Evolutionary conservation across 2,797 vertebrate species (phyloP), one percentile per base, ranked within the genome.

Genomic region (Eidolon dupreanum): DNA sequence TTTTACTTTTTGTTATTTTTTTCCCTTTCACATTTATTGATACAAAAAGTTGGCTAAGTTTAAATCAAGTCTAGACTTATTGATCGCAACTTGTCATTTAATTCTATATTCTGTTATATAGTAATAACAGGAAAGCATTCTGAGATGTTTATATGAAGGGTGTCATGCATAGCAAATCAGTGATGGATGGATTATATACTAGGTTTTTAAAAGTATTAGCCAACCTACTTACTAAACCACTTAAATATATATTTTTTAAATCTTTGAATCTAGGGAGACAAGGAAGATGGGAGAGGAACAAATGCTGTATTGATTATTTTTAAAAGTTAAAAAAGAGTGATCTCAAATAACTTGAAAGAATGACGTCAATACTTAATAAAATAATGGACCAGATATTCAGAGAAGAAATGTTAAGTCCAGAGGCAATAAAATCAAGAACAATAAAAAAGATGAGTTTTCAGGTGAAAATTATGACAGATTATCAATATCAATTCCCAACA

Each of bases 31-130:
- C 92, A 87, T 93, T 93, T 97, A 95, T 93, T 94, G 88, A 95
- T 95, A 97, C 7, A 89, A 92, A 84, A 92, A 75, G 70, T 98
- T 97, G 96, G 96, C 97, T 96, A 96, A 95, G 88, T 96, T 98
- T 97, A 97, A 97, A 91, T 93, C 96, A 95, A 97, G 97, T 98
- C 97, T 98, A 98, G 97, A 98, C 97, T 98, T 98, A 98, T 98
- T 97, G 97, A 98, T 97, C 95, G 66, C 66, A 96, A 84, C 66
- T 97, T 81, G 66, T 65, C 85, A 94, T 98, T 96, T 97, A 97
- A 97, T 88, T 97, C 91, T 96, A 96, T 97, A 96, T 95, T 97
- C 90, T 90, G 49, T 96, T 93, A 75, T 82, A 61, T 20, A 91
- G 78, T 92, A 96, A 87, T 90, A 97, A 95, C 90, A 97, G 93